Evolutionary conservation across 53 echinoderm and acorn worm genomes (phyloP).

Genomic region (Arbacia lixula): DNA sequence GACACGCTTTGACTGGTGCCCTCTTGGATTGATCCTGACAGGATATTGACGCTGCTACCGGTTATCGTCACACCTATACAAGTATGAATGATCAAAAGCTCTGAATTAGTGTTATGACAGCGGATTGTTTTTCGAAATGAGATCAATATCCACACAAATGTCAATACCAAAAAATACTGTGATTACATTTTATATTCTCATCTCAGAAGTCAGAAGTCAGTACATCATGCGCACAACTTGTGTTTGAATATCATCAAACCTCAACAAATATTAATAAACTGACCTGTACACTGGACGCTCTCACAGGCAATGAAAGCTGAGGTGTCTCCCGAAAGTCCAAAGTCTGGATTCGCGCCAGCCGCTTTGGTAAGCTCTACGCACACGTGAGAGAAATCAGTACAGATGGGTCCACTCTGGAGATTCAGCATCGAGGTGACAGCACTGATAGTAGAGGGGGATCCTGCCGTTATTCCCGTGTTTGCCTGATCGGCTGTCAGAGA

Average conservation of each 20-base stretch:
- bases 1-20: conserved; percentile 16
- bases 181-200: background rate
- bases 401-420: conserved; percentile 56
- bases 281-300: conserved; percentile 73
- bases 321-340: conserved; percentile 61
- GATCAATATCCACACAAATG: too few relatives aligned
- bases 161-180: background rate
- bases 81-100: too few relatives aligned
- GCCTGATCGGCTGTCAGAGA: conserved; percentile 37
- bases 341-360: conserved; percentile 64
- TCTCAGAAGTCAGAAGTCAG: background rate
- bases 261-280: background rate
- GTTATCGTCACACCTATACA: conserved; percentile 27
- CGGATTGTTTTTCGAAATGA: too few relatives aligned
- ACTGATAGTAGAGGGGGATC: conserved; percentile 38
- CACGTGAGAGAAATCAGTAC: conserved; percentile 63
- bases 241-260: background rate
- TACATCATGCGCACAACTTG: background rate
- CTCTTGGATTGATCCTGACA: conserved; percentile 37
- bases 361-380: conserved; percentile 71
- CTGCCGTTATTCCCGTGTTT: conserved; percentile 36
- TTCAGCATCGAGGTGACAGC: conserved; percentile 46
- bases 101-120: too few relatives aligned
- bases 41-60: background rate
- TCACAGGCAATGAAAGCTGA: conserved; percentile 68